Conservation (phyloP, 2,797 vertebrate genomes). For the Crocidura indochinensis region DNA sequence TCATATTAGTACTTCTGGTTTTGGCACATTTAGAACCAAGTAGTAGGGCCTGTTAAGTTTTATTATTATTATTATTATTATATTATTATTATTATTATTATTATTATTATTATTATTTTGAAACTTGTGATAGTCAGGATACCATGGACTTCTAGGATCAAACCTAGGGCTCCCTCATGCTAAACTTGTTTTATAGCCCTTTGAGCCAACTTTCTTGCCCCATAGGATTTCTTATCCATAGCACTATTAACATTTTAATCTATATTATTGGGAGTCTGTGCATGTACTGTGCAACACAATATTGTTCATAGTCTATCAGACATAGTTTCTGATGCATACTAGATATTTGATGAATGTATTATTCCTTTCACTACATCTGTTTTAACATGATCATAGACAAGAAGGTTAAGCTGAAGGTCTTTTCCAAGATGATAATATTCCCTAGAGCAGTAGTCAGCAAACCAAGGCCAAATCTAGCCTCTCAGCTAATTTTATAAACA, state of each 20-base stretch:
- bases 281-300: not conserved
- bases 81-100: not conserved
- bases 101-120: not conserved
- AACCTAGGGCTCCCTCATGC: no score
- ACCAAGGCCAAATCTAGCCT: not conserved
- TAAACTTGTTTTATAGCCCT: no score
- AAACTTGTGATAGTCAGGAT: no score
- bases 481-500: not conserved
- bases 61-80: not conserved
- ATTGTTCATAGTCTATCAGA: not conserved
- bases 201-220: not conserved
- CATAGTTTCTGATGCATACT: not conserved
- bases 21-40: not conserved
- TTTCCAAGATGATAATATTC: not conserved
- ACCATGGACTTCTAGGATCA: no score
- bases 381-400: not conserved
- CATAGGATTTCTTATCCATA: no score
- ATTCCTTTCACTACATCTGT: constrained; percentile 9
- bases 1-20: not conserved
- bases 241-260: not conserved
- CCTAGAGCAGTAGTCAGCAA: not conserved
- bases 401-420: not conserved
- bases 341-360: not conserved
- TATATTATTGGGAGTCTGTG: not conserved
- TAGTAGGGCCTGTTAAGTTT: not conserved